Conservation (phyloP, 2,797 vertebrate species). For the Merluccius polli region DNA sequence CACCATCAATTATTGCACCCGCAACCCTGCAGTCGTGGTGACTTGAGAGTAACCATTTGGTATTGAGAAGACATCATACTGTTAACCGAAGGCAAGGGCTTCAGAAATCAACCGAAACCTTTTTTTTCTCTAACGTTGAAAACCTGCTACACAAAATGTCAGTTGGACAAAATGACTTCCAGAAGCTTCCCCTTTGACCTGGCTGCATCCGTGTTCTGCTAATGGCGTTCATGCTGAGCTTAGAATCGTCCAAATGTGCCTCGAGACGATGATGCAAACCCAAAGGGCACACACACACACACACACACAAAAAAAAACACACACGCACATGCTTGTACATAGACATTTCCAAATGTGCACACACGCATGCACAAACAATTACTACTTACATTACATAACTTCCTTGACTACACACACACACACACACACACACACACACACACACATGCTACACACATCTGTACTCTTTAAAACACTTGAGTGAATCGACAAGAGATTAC, state of each 20-base stretch:
- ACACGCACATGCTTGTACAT: neutral
- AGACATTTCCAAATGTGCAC: neutral
- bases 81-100: neutral
- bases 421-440: slow-evolving; percentile 10
- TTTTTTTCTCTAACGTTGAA: too few species aligned
- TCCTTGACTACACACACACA: neutral
- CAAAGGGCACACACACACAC: slow-evolving; percentile 15
- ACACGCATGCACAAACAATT: slow-evolving; percentile 27
- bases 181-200: neutral
- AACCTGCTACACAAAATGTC: too few species aligned
- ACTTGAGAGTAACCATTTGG: neutral
- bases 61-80: neutral
- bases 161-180: neutral
- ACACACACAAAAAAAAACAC: neutral
- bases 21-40: neutral
- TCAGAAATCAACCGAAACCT: neutral
- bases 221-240: neutral
- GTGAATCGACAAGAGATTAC: too few species aligned
- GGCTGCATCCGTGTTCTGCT: neutral
- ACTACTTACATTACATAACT: slow-evolving; percentile 12
- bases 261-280: slow-evolving; percentile 17
- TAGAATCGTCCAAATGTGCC: neutral
- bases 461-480: neutral
- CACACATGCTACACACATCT: neutral
- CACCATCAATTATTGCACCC: neutral